Conservation (phyloP, 2,797 vertebrate genomes). For the Cyclura pinguis region DNA sequence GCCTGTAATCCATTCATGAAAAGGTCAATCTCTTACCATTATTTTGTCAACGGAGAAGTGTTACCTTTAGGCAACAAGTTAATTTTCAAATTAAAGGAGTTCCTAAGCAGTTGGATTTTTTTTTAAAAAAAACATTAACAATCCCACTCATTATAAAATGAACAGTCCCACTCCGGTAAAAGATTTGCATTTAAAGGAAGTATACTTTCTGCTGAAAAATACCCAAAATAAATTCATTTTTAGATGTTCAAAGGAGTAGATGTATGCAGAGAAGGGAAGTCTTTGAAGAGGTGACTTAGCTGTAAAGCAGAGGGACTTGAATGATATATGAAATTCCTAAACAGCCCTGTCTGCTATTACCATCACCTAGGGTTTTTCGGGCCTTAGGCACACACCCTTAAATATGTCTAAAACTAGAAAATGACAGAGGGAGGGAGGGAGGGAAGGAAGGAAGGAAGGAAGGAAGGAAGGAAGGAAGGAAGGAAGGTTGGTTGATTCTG, state of each 20-base stretch:
- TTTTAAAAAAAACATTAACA: constrained; percentile 12
- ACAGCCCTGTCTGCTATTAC: neutral
- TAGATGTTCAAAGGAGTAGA: constrained; percentile 50
- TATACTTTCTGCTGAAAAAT: constrained; percentile 41
- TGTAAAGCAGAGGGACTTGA: constrained; percentile 47
- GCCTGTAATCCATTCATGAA: constrained; percentile 80
- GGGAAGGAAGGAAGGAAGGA: neutral
- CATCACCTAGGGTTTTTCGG: neutral
- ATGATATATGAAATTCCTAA: neutral
- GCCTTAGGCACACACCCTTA: too few relatives aligned
- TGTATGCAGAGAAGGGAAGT: constrained; percentile 17
- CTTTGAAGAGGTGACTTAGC: constrained; percentile 36
- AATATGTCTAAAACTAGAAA: neutral
- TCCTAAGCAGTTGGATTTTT: constrained; percentile 29
- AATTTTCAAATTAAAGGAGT: constrained; percentile 77
- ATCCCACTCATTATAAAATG: constrained; percentile 57
- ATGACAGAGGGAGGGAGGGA: neutral
- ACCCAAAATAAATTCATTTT: constrained; percentile 51
- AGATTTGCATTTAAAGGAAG: constrained; percentile 58
- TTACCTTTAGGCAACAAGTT: constrained; percentile 80
- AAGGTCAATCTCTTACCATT: constrained; percentile 79
- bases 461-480: neutral
- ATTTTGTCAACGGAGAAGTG: constrained; percentile 75
- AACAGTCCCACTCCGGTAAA: constrained; percentile 52
- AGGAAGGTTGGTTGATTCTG: neutral